phyloP scores from a whole-genome alignment of 35 echinoderm and acorn worm species.

The Ophioderma brevispina region DNA sequence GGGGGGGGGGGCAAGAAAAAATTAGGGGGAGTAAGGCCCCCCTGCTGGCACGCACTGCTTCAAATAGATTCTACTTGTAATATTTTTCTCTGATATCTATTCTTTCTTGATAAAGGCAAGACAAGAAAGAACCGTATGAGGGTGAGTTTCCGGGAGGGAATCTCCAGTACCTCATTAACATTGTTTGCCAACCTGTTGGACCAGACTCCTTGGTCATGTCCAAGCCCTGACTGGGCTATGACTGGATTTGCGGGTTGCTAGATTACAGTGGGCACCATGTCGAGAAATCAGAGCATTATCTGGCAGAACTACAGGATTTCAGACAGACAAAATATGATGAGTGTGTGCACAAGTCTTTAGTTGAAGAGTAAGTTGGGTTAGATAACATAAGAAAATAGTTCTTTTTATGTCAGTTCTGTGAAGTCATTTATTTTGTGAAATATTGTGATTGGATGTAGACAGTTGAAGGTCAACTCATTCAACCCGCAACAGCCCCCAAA shows the following conservation, averaged over 20 bases:
- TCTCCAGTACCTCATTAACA: not conserved
- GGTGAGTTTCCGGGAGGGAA: slow-evolving; percentile 23
- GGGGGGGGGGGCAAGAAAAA: no score
- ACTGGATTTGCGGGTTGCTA: slow-evolving; percentile 94
- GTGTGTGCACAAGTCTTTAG: slow-evolving; percentile 69
- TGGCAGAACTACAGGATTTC: slow-evolving; percentile 80
- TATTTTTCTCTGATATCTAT: no score
- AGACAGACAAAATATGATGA: slow-evolving; percentile 72
- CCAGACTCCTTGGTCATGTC: not conserved
- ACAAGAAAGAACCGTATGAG: not conserved
- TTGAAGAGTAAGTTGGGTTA: slow-evolving; percentile 56
- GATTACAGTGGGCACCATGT: slow-evolving; percentile 17
- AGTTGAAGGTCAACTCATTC: not conserved
- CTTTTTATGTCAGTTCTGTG: not conserved
- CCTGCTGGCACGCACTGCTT: no score
- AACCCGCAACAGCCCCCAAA: not conserved
- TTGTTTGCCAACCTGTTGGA: not conserved
- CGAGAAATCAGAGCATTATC: slow-evolving; percentile 70
- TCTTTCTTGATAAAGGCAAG: no score
- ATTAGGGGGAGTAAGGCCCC: no score
- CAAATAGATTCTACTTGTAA: no score
- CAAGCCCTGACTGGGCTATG: slow-evolving; percentile 92
- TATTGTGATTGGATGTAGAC: not conserved
- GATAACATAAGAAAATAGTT: no score
- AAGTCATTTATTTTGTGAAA: not conserved